Conservation (phyloP, 2,797 vertebrate genomes). For the Manis javanica region DNA sequence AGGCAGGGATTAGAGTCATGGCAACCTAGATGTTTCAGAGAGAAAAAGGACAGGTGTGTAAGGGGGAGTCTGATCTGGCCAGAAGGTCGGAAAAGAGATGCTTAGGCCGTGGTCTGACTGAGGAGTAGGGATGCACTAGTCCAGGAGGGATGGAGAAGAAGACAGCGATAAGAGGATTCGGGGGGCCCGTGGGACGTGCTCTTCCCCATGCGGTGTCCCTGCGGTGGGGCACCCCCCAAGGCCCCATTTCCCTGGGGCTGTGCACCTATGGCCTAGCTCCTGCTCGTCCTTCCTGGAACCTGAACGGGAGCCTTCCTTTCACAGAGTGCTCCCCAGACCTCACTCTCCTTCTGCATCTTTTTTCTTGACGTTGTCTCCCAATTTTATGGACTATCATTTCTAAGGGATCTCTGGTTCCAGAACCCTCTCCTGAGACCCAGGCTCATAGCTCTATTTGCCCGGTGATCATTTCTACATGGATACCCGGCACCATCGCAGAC, state of each 20-base stretch:
- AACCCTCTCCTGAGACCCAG: background rate
- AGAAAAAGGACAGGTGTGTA: background rate
- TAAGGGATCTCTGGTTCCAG: background rate
- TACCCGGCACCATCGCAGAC: background rate
- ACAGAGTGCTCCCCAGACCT: background rate
- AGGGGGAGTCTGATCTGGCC: background rate
- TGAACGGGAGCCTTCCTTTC: background rate
- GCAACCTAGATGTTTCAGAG: background rate
- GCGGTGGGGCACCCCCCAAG: too few species aligned
- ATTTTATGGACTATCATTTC: background rate
- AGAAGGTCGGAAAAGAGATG: background rate
- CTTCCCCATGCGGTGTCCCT: too few species aligned
- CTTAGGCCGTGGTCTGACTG: background rate
- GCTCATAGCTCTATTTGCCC: background rate
- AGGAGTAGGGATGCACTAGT: background rate
- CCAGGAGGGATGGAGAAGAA: background rate
- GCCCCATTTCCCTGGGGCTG: background rate
- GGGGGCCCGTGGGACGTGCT: too few species aligned
- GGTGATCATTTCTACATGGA: fast-evolving
- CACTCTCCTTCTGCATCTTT: background rate
- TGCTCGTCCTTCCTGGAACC: too few species aligned
- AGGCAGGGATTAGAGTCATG: background rate
- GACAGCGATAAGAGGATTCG: too few species aligned
- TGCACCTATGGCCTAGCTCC: background rate
- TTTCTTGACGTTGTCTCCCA: too few species aligned